Evolutionary conservation across 2,113 vertebrate species (phyloP).

Genomic region (Perca schrenkii): DNA sequence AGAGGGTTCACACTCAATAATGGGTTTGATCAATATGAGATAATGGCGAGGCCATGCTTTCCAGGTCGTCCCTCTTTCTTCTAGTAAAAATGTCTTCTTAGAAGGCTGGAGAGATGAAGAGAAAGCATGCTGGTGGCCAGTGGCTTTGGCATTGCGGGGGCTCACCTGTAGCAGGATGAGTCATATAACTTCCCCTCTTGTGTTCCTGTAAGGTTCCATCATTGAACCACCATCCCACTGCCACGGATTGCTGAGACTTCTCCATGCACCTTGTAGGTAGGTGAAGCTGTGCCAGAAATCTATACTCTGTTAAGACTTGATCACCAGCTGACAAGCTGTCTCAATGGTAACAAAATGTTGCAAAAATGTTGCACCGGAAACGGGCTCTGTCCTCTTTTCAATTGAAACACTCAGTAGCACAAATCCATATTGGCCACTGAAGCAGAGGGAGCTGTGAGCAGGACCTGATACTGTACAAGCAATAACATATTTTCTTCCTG

Average conservation of each 20-base stretch:
- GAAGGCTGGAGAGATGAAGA: conserved; percentile 9
- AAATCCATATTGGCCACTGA: conserved; percentile 25
- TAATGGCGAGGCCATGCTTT: background rate
- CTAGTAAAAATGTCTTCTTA: background rate
- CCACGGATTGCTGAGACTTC: conserved; percentile 13
- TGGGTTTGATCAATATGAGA: conserved; percentile 4
- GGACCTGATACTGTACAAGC: background rate
- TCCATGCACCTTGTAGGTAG: background rate
- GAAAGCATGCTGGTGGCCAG: background rate
- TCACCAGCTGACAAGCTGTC: no score
- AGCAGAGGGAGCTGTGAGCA: conserved; percentile 14
- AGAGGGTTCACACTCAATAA: background rate
- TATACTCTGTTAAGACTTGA: background rate
- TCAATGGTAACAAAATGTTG: no score
- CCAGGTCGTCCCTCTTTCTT: background rate
- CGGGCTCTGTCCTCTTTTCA: background rate
- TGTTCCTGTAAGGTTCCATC: background rate
- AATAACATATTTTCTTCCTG: background rate
- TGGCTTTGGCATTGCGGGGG: background rate
- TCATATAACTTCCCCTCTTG: conserved; percentile 17
- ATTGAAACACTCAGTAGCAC: conserved; percentile 5
- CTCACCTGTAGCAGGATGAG: conserved; percentile 4
- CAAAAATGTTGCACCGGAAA: no score
- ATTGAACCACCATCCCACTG: background rate
- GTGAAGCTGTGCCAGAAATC: conserved; percentile 5